phyloP scores from a whole-genome alignment of 2,888 invertebrate genomes.

The Celastrina argiolus region DNA sequence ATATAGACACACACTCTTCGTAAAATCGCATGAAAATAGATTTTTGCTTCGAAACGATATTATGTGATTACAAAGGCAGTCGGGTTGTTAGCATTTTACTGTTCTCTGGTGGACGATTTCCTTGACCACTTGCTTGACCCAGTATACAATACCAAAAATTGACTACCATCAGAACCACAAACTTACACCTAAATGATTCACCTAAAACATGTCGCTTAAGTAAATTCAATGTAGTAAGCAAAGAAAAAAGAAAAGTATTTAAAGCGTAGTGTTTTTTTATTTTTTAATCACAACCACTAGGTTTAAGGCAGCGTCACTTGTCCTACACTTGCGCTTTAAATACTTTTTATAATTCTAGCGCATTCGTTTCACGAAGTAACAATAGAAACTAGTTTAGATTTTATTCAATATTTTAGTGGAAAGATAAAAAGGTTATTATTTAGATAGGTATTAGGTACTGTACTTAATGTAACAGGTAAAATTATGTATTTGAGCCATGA shows the following conservation, averaged over 20 bases:
- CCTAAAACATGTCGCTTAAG: not conserved
- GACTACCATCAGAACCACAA: not conserved
- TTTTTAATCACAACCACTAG: conserved; percentile 19
- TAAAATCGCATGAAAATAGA: not conserved
- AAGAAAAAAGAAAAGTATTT: conserved; percentile 4
- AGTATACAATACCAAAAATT: not conserved
- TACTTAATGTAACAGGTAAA: not conserved
- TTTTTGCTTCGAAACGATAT: not conserved
- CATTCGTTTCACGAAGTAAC: not conserved
- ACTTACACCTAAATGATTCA: not conserved
- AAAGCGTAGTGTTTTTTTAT: not conserved
- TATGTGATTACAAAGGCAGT: not conserved
- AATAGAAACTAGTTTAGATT: not conserved
- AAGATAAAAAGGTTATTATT: not conserved
- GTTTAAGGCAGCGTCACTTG: conserved; percentile 21
- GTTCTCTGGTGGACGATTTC: not conserved
- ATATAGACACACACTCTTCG: not conserved
- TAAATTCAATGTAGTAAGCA: not conserved
- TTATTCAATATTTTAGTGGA: not conserved
- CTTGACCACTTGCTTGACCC: no score
- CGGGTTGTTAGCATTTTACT: not conserved
- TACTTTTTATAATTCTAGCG: not conserved
- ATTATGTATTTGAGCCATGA: conserved; percentile 3
- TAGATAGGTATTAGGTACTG: not conserved
- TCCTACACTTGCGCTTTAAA: conserved; percentile 15